These are phyloP conservation scores for Tapirus terrestris DNA, from an alignment of 2,113 vertebrate species.

Conservation along the genomic window DNA sequence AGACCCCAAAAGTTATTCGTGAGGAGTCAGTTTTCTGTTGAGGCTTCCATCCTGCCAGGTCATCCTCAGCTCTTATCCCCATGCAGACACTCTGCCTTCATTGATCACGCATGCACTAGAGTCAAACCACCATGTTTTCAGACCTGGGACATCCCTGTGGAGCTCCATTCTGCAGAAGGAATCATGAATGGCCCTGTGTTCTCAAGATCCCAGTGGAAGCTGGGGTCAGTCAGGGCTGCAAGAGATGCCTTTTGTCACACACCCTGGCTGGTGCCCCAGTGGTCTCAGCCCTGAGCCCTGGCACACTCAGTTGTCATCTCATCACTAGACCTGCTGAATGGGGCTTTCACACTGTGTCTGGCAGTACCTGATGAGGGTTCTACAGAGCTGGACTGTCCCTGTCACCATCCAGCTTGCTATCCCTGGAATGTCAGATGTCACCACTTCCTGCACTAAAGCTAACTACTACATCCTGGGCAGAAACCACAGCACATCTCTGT, in stretches of 20 bases:
- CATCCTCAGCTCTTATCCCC: not conserved
- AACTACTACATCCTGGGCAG: not conserved
- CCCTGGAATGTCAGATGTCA: not conserved
- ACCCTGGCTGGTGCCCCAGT: rapidly evolving
- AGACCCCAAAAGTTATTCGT: too few species aligned
- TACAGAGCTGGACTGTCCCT: not conserved
- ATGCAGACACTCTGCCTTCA: not conserved
- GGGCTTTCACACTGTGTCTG: not conserved
- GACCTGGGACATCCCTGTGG: not conserved
- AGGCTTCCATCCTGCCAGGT: not conserved
- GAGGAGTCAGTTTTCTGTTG: not conserved
- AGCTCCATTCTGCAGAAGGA: not conserved
- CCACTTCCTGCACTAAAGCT: not conserved
- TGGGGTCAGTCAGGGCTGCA: not conserved
- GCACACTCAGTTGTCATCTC: not conserved
- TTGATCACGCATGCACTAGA: not conserved
- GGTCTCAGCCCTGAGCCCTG: not conserved
- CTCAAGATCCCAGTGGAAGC: not conserved
- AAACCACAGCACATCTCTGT: not conserved
- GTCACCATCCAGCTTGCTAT: not conserved
- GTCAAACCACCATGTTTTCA: not conserved
- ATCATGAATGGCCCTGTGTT: not conserved
- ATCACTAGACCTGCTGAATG: not conserved
- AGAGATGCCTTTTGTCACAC: not conserved
- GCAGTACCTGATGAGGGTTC: too few species aligned